Evolutionary conservation across 1,140 invertebrate genomes (phyloP).

Genomic region (Luehdorfia chinensis): DNA sequence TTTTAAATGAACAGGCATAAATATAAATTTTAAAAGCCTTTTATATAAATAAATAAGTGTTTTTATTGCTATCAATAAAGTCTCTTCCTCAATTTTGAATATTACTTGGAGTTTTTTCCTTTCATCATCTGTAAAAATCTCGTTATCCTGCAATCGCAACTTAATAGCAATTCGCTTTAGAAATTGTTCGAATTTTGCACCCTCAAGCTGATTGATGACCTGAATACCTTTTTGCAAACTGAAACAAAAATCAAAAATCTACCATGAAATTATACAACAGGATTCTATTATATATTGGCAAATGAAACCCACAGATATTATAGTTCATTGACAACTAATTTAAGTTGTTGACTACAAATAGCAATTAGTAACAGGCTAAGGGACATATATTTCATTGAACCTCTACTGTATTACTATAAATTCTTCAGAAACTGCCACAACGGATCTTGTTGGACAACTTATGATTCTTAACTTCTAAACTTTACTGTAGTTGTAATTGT

Average conservation of each 20-base stretch:
- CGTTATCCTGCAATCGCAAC: conserved; percentile 43
- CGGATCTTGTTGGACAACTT: no score
- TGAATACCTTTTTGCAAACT: conserved; percentile 55
- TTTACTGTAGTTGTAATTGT: no score
- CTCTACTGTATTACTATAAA: no score
- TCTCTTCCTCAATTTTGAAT: conserved; percentile 52
- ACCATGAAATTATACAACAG: no score
- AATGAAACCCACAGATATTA: neutral
- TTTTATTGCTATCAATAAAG: conserved; percentile 52
- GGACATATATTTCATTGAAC: neutral
- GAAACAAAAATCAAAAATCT: conserved; percentile 35
- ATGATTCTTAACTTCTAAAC: no score
- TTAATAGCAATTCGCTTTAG: conserved; percentile 52
- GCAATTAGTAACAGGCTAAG: conserved; percentile 1
- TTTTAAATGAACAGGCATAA: conserved; percentile 58
- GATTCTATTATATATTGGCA: neutral
- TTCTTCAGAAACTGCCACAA: no score
- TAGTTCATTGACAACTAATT: neutral
- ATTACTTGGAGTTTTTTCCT: conserved; percentile 54
- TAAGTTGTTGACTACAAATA: neutral
- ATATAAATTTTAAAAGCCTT: conserved; percentile 58
- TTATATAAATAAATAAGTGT: conserved; percentile 57
- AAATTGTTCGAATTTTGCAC: conserved; percentile 59
- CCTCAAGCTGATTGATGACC: conserved; percentile 48
- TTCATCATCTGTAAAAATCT: conserved; percentile 62